A percentile compares a stretch with the other conserved stretches of the same genome.
Evolutionary conservation across 2,797 vertebrate genomes (phyloP).

Genomic region (Cheirogaleus major): DNA sequence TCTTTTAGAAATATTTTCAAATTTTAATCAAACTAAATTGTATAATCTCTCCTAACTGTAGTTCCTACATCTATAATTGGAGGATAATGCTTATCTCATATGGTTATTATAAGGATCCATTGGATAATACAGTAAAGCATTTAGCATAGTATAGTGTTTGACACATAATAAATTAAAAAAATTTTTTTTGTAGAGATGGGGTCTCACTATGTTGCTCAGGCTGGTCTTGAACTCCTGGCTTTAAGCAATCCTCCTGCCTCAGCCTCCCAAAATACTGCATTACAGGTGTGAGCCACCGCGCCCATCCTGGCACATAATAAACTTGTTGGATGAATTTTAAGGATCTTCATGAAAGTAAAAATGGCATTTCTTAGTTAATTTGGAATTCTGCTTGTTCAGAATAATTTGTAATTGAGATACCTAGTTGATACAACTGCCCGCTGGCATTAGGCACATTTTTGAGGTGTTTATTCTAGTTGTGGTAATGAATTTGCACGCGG

Average conservation of each 20-base stretch:
- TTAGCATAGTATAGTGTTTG: background rate
- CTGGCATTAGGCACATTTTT: background rate
- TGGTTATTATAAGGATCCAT: conserved; percentile 10
- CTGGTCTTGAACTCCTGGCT: background rate
- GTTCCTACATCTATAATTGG: conserved; percentile 9
- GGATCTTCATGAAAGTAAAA: background rate
- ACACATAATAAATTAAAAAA: background rate
- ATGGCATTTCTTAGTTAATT: background rate
- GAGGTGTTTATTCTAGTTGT: background rate
- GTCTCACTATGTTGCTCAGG: background rate
- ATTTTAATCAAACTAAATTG: conserved; percentile 43
- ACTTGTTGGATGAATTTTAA: conserved; percentile 43
- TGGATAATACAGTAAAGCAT: background rate
- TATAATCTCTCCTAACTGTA: conserved; percentile 32
- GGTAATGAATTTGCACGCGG: background rate
- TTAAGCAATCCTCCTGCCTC: background rate
- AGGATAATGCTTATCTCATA: background rate
- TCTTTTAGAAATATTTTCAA: conserved; percentile 41
- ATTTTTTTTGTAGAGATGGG: background rate
- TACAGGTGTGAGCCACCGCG: background rate
- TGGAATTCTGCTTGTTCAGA: background rate
- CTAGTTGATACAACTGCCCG: background rate
- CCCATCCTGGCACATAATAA: background rate
- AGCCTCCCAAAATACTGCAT: background rate
- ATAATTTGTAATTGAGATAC: background rate